Evolutionary conservation across 2,797 vertebrate genomes (phyloP).

Genomic region (Falco rusticolus): DNA sequence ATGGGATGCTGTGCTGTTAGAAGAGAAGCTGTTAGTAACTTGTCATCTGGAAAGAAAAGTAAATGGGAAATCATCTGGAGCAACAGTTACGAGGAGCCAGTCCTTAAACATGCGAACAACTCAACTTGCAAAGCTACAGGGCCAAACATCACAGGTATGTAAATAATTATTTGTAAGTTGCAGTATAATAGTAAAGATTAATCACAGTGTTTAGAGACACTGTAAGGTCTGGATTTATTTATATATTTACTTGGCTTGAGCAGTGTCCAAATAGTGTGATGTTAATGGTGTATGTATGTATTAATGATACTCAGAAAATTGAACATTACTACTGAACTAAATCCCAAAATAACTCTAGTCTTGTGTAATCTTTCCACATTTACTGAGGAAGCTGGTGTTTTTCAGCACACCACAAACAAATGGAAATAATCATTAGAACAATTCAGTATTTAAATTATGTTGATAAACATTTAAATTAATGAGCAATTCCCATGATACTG

Average conservation of each 20-base stretch:
- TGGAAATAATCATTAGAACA: not conserved
- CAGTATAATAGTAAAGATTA: not conserved
- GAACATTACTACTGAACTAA: not conserved
- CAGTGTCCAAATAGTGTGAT: not conserved
- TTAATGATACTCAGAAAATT: not conserved
- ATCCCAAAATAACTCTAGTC: not conserved
- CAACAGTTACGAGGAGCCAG: constrained; percentile 87
- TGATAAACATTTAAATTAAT: not conserved
- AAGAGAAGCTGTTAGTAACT: constrained; percentile 81
- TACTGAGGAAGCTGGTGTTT: not conserved
- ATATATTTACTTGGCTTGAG: not conserved
- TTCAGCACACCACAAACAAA: not conserved
- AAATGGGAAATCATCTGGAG: constrained; percentile 83
- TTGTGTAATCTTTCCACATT: not conserved
- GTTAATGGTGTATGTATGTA: not conserved
- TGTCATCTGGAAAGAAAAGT: constrained; percentile 77
- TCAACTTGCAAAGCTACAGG: constrained; percentile 71
- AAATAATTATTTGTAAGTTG: constrained; percentile 4
- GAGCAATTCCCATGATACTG: not conserved
- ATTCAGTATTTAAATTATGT: not conserved
- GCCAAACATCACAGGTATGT: constrained; percentile 84
- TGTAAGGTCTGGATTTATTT: not conserved
- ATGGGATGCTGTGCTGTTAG: constrained; percentile 94
- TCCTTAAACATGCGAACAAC: constrained; percentile 86
- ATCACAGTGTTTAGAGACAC: not conserved